Conservation (phyloP, 2,113 vertebrate genomes). For the Rhipidura dahli region DNA sequence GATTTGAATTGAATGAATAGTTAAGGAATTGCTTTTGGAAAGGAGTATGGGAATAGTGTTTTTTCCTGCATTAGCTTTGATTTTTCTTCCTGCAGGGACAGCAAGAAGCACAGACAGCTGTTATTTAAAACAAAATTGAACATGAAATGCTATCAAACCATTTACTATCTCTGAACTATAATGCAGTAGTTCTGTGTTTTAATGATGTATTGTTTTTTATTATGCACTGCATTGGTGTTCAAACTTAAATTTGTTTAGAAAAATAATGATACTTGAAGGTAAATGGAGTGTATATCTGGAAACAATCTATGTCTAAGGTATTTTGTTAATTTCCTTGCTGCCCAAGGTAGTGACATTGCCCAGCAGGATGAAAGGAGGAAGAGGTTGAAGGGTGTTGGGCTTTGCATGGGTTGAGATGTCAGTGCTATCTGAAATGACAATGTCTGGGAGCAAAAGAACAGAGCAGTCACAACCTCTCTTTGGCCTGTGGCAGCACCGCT, state of each 20-base stretch:
- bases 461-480: background rate
- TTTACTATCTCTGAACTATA: background rate
- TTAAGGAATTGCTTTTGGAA: constrained; percentile 2
- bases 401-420: background rate
- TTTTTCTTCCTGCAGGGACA: constrained; percentile 19
- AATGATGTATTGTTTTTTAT: background rate
- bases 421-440: background rate
- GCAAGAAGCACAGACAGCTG: background rate
- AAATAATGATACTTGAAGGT: background rate
- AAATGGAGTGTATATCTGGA: background rate
- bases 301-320: background rate
- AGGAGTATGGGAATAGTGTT: background rate
- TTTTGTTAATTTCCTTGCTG: background rate
- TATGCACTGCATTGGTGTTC: background rate
- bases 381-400: background rate
- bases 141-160: background rate
- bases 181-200: background rate
- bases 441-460: background rate
- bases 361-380: background rate
- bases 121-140: constrained; percentile 30
- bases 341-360: background rate
- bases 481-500: background rate
- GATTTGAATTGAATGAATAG: constrained; percentile 25
- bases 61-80: constrained; percentile 9
- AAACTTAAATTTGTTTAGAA: background rate